A percentile compares a stretch with the other conserved stretches of the same genome.
These are phyloP conservation scores for Tyrophagus putrescentiae DNA, from an alignment of 1,140 invertebrate species.

Conservation along the genomic window DNA sequence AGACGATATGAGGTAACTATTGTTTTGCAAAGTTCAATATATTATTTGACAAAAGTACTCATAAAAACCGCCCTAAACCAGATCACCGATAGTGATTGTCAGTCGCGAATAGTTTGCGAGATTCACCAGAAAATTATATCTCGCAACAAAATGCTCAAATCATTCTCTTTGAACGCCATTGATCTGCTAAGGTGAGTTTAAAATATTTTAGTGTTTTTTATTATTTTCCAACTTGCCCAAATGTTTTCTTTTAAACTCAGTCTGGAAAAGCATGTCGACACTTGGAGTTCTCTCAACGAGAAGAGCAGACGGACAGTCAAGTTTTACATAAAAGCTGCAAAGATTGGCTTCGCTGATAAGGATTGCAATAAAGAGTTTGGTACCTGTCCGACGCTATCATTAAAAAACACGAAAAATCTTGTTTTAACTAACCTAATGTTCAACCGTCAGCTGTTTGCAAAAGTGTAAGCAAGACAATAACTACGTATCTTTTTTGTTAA, in stretches of 20 bases:
- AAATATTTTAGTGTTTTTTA: neutral
- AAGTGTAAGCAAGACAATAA: neutral
- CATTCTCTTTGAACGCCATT: constrained; percentile 24
- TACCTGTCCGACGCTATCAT: constrained; percentile 20
- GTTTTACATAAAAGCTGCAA: constrained; percentile 25
- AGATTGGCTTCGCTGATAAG: constrained; percentile 23
- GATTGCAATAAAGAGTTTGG: constrained; percentile 24
- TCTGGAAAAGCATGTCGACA: constrained; percentile 24
- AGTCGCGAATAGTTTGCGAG: constrained; percentile 24
- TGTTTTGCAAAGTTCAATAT: too few species aligned
- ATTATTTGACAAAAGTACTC: too few species aligned
- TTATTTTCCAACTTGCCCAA: neutral
- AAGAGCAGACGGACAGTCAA: constrained; percentile 23
- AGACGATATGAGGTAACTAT: constrained; percentile 24
- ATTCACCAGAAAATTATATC: constrained; percentile 24
- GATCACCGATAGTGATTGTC: constrained; percentile 25
- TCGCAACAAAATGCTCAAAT: constrained; percentile 20
- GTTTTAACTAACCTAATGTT: neutral
- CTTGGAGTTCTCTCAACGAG: constrained; percentile 19
- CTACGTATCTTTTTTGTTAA: neutral
- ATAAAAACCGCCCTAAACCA: too few species aligned
- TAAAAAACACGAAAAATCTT: neutral
- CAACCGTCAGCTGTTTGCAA: neutral
- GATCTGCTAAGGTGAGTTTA: constrained; percentile 24
- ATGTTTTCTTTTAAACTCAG: constrained; percentile 12